These are phyloP conservation scores for Rhagonycha fulva DNA, from an alignment of 2,888 invertebrate species.

Conservation along the genomic window DNA sequence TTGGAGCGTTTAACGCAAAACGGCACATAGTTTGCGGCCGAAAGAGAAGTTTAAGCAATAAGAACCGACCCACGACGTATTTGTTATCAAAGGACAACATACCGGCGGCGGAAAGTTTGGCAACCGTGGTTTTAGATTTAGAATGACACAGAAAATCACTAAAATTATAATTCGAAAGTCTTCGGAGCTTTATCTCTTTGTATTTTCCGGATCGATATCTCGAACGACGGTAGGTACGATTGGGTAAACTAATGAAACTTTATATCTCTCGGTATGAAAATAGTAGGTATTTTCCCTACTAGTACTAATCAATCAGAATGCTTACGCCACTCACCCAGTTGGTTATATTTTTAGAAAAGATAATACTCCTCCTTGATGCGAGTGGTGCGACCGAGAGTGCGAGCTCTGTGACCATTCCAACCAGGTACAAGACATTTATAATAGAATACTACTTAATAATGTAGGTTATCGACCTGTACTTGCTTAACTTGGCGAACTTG, in stretches of 20 bases:
- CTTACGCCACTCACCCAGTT: conserved; percentile 28
- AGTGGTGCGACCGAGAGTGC: conserved; percentile 30
- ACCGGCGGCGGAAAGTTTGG: not conserved
- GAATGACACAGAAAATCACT: not conserved
- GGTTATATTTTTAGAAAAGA: conserved; percentile 52
- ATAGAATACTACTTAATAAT: conserved; percentile 56
- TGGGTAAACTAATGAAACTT: not conserved
- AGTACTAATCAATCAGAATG: conserved; percentile 27
- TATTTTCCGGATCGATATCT: not conserved
- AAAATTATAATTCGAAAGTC: not conserved
- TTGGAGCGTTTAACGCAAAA: not conserved
- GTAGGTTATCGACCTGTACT: conserved; percentile 55
- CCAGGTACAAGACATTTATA: conserved; percentile 47
- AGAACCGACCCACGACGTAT: not conserved
- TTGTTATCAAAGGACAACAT: not conserved
- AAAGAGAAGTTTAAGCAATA: not conserved
- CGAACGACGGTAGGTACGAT: not conserved
- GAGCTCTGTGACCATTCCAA: conserved; percentile 44
- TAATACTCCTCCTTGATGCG: conserved; percentile 47
- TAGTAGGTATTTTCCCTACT: conserved; percentile 22
- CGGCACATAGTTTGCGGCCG: not conserved
- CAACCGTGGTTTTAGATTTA: not conserved
- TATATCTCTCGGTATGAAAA: not conserved
- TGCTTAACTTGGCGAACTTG: conserved; percentile 28
- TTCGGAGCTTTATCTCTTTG: not conserved